Conservation (phyloP, 2,113 vertebrate species). For the Opisthocomus hoazin region DNA sequence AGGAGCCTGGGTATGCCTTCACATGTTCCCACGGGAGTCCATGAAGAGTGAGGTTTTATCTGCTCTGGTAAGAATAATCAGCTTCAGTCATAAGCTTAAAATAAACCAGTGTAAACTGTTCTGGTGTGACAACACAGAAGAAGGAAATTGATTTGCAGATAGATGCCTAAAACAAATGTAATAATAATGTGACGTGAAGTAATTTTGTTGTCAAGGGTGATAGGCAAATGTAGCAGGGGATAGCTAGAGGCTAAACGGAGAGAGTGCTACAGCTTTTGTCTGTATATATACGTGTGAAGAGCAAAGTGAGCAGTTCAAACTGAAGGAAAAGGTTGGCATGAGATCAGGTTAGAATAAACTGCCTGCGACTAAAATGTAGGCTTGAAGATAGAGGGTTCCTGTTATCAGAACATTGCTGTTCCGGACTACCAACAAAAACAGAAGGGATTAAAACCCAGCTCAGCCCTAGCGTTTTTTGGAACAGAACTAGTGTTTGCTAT, state of each 20-base stretch:
- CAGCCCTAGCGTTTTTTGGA: not conserved
- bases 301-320: not conserved
- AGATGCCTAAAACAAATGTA: not conserved
- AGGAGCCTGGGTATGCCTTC: not conserved
- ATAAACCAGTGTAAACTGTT: not conserved
- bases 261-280: not conserved
- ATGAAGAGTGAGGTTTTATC: not conserved
- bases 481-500: not conserved
- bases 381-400: not conserved
- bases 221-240: not conserved
- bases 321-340: not conserved
- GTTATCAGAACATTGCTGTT: not conserved
- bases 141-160: not conserved
- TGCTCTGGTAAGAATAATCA: not conserved
- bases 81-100: not conserved
- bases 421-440: not conserved
- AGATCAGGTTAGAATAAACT: not conserved
- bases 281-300: not conserved
- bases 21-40: not conserved
- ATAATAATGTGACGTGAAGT: not conserved
- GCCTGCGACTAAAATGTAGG: not conserved
- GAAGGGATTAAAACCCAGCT: not conserved
- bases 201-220: not conserved
- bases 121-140: not conserved
- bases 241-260: not conserved